phyloP scores from a whole-genome alignment of 2,113 vertebrate genomes.

The Amblyopsis rosae region DNA sequence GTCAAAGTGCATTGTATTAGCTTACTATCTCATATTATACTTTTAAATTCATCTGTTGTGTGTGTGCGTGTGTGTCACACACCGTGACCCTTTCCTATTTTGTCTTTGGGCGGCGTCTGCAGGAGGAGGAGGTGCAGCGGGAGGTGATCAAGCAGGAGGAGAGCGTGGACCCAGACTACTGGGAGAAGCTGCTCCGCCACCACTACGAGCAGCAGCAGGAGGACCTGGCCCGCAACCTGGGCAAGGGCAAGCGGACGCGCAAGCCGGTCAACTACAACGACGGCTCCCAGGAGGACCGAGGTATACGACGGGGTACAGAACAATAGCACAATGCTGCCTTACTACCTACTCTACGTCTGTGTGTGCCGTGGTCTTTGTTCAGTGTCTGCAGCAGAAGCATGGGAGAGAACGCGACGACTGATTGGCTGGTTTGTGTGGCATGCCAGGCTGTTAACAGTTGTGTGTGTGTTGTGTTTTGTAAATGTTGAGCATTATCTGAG shows the following conservation, averaged over 20 bases:
- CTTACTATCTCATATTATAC: no score
- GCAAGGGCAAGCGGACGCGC: conserved; percentile 97
- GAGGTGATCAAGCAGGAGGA: conserved; percentile 99
- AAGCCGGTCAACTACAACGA: conserved; percentile 99
- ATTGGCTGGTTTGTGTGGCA: neutral
- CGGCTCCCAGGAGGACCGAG: conserved; percentile 97
- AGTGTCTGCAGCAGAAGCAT: conserved; percentile 39
- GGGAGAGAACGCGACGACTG: conserved; percentile 5
- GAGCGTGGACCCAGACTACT: conserved; percentile 97
- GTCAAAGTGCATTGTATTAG: no score
- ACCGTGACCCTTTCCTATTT: neutral
- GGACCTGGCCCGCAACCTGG: conserved; percentile 94
- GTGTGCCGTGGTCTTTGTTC: conserved; percentile 37
- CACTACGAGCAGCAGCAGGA: conserved; percentile 99
- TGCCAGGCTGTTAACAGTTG: neutral
- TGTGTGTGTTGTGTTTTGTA: neutral
- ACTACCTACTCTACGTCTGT: conserved; percentile 46
- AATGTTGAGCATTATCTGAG: neutral
- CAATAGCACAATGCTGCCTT: conserved; percentile 59
- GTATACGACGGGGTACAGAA: conserved; percentile 86
- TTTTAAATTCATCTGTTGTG: no score
- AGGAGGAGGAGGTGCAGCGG: conserved; percentile 96
- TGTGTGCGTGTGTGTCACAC: neutral
- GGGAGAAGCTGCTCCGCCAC: conserved; percentile 97
- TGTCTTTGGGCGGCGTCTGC: conserved; percentile 8